Conservation (phyloP, 2,113 vertebrate genomes). For the Nettapus auritus region DNA sequence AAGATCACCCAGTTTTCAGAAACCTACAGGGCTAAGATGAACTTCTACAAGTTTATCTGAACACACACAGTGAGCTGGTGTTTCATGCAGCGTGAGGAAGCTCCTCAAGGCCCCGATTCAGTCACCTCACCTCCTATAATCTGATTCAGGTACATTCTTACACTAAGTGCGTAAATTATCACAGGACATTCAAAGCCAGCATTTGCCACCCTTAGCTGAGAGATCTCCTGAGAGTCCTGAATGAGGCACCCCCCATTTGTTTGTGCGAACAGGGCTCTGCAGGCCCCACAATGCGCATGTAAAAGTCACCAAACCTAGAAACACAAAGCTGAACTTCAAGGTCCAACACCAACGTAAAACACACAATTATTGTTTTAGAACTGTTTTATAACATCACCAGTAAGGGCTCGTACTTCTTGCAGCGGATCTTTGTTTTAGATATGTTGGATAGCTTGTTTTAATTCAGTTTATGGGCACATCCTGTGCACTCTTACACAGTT, state of each 20-base stretch:
- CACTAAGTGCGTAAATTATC: neutral
- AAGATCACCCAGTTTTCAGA: neutral
- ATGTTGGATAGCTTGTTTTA: neutral
- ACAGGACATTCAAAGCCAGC: neutral
- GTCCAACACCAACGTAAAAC: neutral
- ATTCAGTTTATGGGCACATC: constrained; percentile 28
- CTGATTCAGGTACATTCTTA: neutral
- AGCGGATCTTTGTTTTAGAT: neutral
- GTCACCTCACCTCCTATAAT: accelerated
- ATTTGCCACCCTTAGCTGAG: neutral
- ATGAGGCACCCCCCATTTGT: accelerated
- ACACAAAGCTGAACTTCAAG: neutral
- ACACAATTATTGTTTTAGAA: accelerated
- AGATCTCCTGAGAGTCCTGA: neutral
- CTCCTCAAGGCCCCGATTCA: neutral
- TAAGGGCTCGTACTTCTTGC: neutral
- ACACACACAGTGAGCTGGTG: accelerated
- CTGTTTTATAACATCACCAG: neutral
- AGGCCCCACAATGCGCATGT: neutral
- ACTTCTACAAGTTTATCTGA: neutral
- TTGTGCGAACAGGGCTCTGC: neutral
- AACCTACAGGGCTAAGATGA: neutral
- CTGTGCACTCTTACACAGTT: constrained; percentile 14
- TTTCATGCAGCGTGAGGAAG: neutral
- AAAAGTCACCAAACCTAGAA: neutral